Evolutionary conservation across 2,113 vertebrate species (phyloP).

Genomic region (Mesoclemmys tuberculata): DNA sequence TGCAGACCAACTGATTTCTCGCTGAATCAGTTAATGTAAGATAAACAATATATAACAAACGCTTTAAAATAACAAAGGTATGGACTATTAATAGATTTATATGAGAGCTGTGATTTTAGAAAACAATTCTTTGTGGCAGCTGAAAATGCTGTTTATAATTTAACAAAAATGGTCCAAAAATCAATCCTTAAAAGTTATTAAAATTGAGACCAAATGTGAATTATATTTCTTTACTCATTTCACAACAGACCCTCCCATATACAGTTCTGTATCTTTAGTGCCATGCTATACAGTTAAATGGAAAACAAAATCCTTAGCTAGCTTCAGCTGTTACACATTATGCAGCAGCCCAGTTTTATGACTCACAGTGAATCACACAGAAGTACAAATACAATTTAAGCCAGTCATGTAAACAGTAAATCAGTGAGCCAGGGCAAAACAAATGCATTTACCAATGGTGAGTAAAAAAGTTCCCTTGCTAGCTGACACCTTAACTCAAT

Average conservation of each 20-base stretch:
- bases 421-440: slow-evolving; percentile 48
- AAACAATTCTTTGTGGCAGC: slow-evolving; percentile 35
- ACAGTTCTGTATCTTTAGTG: background rate
- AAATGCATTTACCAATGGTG: background rate
- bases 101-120: slow-evolving; percentile 48
- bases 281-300: slow-evolving; percentile 26
- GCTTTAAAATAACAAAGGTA: background rate
- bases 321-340: background rate
- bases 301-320: slow-evolving; percentile 33
- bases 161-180: background rate
- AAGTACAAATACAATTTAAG: slow-evolving; percentile 54
- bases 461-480: background rate
- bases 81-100: slow-evolving; percentile 31
- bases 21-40: slow-evolving; percentile 31
- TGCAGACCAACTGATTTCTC: slow-evolving; percentile 37
- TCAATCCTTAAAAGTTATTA: background rate
- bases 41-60: slow-evolving; percentile 1
- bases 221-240: background rate
- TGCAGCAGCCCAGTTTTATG: slow-evolving; percentile 15
- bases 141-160: background rate
- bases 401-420: slow-evolving; percentile 51
- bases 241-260: background rate
- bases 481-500: background rate
- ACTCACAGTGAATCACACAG: background rate
- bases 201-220: slow-evolving; percentile 5